Evolutionary conservation across 2,888 invertebrate species (phyloP).

Genomic region (Aproaerema taeniolella): DNA sequence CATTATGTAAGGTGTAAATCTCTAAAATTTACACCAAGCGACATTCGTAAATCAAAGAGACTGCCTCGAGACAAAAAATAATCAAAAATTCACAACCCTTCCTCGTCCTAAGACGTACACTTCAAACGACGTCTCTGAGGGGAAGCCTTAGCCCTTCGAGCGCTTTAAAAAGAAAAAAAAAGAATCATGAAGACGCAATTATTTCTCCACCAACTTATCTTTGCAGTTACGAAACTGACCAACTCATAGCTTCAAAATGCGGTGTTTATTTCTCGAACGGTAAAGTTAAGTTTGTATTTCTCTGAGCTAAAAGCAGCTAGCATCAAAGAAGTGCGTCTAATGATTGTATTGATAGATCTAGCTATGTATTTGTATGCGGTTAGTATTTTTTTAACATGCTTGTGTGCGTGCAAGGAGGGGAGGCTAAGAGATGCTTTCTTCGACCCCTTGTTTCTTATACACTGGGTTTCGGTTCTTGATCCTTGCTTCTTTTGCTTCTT

Average conservation of each 20-base stretch:
- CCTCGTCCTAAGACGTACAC: conserved; percentile 29
- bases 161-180: conserved; percentile 49
- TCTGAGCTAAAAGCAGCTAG: conserved; percentile 64
- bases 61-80: too few relatives aligned
- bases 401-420: conserved; percentile 64
- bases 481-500: too few relatives aligned
- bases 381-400: conserved; percentile 58
- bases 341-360: conserved; percentile 71
- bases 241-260: conserved; percentile 5
- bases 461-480: conserved; percentile 34
- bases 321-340: conserved; percentile 76
- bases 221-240: conserved; percentile 13
- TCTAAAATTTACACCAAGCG: too few relatives aligned
- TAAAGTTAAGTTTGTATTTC: conserved; percentile 32
- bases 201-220: conserved; percentile 44
- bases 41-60: too few relatives aligned
- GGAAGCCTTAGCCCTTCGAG: conserved; percentile 34
- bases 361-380: conserved; percentile 51
- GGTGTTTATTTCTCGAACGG: conserved; percentile 17
- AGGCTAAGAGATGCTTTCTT: conserved; percentile 74
- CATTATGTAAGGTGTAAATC: too few relatives aligned
- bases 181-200: conserved; percentile 72
- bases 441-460: conserved; percentile 69
- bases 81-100: conserved; percentile 21
- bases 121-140: conserved; percentile 35